Percentiles rank a stretch among this genome's conserved stretches.
These are phyloP conservation scores for Caradrina kadenii DNA, from an alignment of 2,888 invertebrate species.

Conservation along the genomic window DNA sequence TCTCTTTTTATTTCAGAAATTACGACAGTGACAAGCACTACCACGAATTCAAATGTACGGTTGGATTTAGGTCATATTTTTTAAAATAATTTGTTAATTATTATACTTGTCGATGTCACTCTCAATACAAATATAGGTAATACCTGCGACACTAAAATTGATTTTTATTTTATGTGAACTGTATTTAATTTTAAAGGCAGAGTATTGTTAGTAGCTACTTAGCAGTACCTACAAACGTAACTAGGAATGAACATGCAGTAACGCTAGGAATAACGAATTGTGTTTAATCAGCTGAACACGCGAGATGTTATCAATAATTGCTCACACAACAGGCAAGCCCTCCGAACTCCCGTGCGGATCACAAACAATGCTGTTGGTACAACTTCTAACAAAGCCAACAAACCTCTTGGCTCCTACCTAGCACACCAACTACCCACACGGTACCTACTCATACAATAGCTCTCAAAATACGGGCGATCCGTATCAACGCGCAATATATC, in stretches of 20 bases:
- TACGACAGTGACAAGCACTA: constrained; percentile 5
- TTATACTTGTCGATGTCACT: too few species aligned
- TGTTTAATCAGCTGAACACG: background rate
- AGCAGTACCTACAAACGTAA: background rate
- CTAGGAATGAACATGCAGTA: background rate
- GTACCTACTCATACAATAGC: constrained; percentile 24
- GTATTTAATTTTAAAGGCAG: background rate
- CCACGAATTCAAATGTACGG: background rate
- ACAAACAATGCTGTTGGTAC: constrained; percentile 11
- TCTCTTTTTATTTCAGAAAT: background rate
- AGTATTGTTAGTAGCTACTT: background rate
- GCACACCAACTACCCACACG: background rate
- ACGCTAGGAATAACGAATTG: background rate
- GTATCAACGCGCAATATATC: constrained; percentile 53
- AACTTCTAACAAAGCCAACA: constrained; percentile 22
- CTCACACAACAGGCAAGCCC: background rate
- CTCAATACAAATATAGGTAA: too few species aligned
- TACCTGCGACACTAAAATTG: background rate
- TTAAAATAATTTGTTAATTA: background rate
- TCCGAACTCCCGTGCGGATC: constrained; percentile 4
- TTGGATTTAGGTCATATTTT: background rate
- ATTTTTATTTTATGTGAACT: background rate
- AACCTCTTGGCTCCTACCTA: background rate
- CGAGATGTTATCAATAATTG: constrained; percentile 29
- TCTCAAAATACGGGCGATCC: constrained; percentile 30